Base-by-base conservation (phyloP, 2,113 vertebrate genomes). In the Callocephalon fimbriatum region DNA sequence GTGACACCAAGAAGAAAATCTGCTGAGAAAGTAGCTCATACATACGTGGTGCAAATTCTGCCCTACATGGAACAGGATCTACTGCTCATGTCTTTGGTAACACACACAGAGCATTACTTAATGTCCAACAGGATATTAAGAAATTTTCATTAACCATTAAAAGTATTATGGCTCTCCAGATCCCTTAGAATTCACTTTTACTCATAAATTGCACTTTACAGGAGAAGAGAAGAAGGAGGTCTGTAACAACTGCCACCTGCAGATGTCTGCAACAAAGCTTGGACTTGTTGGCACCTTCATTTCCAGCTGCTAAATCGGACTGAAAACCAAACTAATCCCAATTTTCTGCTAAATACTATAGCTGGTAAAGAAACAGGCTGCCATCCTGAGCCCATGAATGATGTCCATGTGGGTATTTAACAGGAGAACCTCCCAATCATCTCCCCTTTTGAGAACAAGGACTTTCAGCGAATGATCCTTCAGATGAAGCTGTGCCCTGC, bases 11-110 rank as follows among this genome's bases (percentile, higher is more conserved):
- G 19, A 19, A 40, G 40, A 19, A n/a, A 67, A 83, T 58, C 42
- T 31, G 14, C 35, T 9, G 22, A 65, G 27, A 25, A 88, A 65
- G 31, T 32, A 81, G 20, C 22, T 45, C 2, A 0, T 32, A 70
- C 5, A 11, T 11, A 73, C 0, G 0, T 25, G 21, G 15, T 50
- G 4, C 22, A 90, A 68, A 45, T 50, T 54, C 27, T 68, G 14
- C 44, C 65, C 76, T 54, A 63, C 3, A 59, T 18, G 23, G 20
- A 79, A 66, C 32, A 42, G 17, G 14, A 76, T 12, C 20, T 87
- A 50, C 58, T 32, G 15, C 42, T 68, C 32, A 15, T 10, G 7
- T 22, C 44, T 72, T 58, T 26, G 23, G 6, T 45, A 80, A 65
- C 8, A n/a, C 17, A 53, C 51, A 25, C 7, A 45, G 68, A 61